Base-by-base conservation (phyloP, 2,888 invertebrate species). In the Tinea semifulvella region DNA sequence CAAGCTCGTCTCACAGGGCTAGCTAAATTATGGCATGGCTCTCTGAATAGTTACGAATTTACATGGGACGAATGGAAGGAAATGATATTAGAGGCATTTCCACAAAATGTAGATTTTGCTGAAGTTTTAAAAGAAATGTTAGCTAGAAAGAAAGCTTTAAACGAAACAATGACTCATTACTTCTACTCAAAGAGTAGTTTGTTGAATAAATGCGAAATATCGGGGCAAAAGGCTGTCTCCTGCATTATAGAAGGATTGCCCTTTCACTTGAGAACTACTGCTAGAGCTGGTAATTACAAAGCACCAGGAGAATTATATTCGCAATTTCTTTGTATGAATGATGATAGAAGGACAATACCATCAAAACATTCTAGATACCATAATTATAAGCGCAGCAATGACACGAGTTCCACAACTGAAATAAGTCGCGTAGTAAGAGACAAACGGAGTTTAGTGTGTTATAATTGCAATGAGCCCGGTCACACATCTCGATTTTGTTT, bases 161-260 rank as follows among this genome's bases (percentile, higher is more conserved):
- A 20, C 5, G 35, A 35, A 10, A 35, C 35, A 6, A 35, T 35
- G 35, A 20, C 20, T 3, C 39, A 11, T 2, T 20, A 20, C n/a
- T 20, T 19, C 17, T 20, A 20, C 16, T 18, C 17, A 10, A 20
- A 35, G n/a, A 20, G 10, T 18, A 20, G 19, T 18, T 20, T 39
- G 3, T 11, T 39, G 18, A 20, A 39, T 7, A 39, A 13, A 20
- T 39, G 39, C 13, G 35, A 10, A 7, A 35, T 35, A 7, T 14
- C 35, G 10, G 35, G 35, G 14, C 17, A 18, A 36, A 36, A 36
- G 36, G 36, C 36, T 13, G 4, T 36, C 6, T 36, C 36, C 14
- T 36, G 36, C 16, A 18, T 39, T 4, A 39, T 39, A n/a, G 39
- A 39, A 7, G 39, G 18, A 3, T 11, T 39, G 13, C 39, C 39